Conservation (phyloP, 2,113 vertebrate genomes). For the Brienomyrus longianalis region DNA sequence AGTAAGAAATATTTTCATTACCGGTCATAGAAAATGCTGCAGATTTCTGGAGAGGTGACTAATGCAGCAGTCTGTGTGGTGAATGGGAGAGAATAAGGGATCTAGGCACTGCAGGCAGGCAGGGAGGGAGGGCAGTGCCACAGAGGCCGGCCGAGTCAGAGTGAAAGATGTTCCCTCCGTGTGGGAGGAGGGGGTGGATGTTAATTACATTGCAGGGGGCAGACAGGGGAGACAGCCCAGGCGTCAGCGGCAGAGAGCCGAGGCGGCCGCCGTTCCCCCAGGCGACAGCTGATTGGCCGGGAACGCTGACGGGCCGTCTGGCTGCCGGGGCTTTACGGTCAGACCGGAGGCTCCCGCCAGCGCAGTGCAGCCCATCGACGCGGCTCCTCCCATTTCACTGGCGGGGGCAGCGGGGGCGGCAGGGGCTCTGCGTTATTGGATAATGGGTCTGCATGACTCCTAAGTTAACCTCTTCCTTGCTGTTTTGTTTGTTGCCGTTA, state of each 20-base stretch:
- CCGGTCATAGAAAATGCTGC: not conserved
- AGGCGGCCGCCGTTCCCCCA: slow-evolving; percentile 8
- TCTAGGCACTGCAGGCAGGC: not conserved
- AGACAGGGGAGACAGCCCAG: slow-evolving; percentile 61
- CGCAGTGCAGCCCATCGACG: slow-evolving; percentile 35
- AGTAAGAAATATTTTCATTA: not conserved
- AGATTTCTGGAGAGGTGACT: not conserved
- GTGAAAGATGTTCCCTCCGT: slow-evolving; percentile 56
- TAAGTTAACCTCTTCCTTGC: not conserved
- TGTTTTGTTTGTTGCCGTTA: not conserved
- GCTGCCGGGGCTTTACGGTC: slow-evolving; percentile 69
- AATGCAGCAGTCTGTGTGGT: not conserved
- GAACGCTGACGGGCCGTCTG: slow-evolving; percentile 65
- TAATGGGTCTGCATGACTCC: slow-evolving; percentile 3
- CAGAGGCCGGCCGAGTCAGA: slow-evolving; percentile 42
- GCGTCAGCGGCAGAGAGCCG: slow-evolving; percentile 42
- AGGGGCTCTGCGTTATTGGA: not conserved
- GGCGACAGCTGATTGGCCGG: slow-evolving; percentile 47
- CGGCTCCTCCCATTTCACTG: not conserved
- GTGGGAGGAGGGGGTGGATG: slow-evolving; percentile 39
- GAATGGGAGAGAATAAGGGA: not conserved
- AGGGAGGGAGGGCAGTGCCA: not conserved
- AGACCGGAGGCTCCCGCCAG: slow-evolving; percentile 64
- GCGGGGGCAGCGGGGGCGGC: not conserved
- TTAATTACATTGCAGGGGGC: slow-evolving; percentile 74